phyloP scores from a whole-genome alignment of 2,113 vertebrate species.

The Pongo abelii region DNA sequence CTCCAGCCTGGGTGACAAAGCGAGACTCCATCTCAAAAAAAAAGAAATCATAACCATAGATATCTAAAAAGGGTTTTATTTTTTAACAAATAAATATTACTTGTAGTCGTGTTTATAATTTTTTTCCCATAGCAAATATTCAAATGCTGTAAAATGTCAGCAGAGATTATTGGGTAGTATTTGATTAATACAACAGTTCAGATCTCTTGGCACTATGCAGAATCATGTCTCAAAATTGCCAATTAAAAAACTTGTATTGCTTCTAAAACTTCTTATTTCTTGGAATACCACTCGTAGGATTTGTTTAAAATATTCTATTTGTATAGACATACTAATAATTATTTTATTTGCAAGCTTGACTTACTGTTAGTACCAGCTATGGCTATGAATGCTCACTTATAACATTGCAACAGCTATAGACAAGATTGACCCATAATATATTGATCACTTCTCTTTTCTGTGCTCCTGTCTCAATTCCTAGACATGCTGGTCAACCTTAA shows the following conservation, averaged over 20 bases:
- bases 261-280: slow-evolving; percentile 33
- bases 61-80: background rate
- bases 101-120: slow-evolving; percentile 8
- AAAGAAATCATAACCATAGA: background rate
- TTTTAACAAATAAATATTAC: background rate
- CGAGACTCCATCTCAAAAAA: too few species aligned
- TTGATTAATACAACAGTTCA: background rate
- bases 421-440: background rate
- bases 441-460: background rate
- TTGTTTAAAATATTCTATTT: background rate
- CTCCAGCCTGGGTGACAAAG: too few species aligned
- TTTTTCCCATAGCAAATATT: slow-evolving; percentile 6
- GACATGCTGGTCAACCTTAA: background rate
- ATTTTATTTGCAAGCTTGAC: slow-evolving; percentile 15
- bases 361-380: background rate
- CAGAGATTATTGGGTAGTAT: background rate
- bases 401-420: background rate
- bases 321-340: background rate
- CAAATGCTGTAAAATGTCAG: background rate
- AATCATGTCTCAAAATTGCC: background rate
- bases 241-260: background rate
- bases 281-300: background rate
- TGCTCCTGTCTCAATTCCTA: background rate
- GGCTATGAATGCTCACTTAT: background rate
- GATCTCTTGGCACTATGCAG: background rate